Percentiles rank a stretch among this genome's conserved stretches.
Conservation (phyloP, 1,140 invertebrate genomes). For the Samia ricini region DNA sequence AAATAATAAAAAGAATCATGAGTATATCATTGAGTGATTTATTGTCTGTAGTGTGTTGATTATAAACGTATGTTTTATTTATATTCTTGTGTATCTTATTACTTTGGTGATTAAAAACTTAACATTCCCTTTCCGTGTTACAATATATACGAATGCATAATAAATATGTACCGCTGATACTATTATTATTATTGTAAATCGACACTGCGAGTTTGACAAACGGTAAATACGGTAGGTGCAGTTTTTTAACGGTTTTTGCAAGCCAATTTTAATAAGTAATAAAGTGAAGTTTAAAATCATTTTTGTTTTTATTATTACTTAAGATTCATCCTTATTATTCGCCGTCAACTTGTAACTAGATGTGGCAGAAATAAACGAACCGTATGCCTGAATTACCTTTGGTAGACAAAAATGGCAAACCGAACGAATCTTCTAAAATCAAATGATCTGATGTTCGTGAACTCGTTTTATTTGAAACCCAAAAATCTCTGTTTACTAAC, state of each 20-base stretch:
- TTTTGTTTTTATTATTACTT: neutral
- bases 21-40: neutral
- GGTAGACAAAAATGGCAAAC: too few species aligned
- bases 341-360: too few species aligned
- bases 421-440: too few species aligned
- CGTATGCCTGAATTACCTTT: too few species aligned
- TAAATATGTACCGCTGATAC: too few species aligned
- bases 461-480: too few species aligned
- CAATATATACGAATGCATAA: neutral
- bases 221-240: neutral
- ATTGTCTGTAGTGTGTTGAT: neutral
- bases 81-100: neutral
- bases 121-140: neutral
- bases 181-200: neutral
- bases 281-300: neutral
- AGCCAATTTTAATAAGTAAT: neutral
- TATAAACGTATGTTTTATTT: neutral
- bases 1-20: neutral
- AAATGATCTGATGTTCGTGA: too few species aligned
- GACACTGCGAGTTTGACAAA: neutral
- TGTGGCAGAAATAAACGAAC: too few species aligned
- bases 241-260: neutral
- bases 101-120: neutral
- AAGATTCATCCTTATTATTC: too few species aligned
- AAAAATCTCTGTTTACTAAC: too few species aligned